Percentiles rank a stretch among this genome's conserved stretches.
Conservation (phyloP, 2,888 invertebrate species). For the Podotricha telesiphe region DNA sequence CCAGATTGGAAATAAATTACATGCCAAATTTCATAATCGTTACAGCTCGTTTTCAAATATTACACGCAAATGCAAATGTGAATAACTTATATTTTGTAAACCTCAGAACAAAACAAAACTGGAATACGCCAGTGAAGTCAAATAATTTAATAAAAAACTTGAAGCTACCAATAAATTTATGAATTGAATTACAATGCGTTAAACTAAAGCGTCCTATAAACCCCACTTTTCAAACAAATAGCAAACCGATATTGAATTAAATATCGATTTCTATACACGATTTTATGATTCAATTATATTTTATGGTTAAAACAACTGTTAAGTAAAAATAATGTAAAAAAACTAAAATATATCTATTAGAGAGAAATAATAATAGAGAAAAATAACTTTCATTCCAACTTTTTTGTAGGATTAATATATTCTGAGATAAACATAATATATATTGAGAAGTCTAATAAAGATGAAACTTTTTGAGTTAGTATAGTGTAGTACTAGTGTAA, state of each 20-base stretch:
- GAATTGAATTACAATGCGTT: conserved; percentile 22
- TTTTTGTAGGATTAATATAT: no score
- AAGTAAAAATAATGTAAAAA: neutral
- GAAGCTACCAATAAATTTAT: conserved; percentile 14
- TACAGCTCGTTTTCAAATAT: no score
- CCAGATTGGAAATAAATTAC: no score
- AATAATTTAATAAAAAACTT: conserved; percentile 15
- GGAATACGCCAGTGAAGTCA: neutral
- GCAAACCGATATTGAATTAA: conserved; percentile 69
- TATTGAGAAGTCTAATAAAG: no score
- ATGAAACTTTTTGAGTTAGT: no score
- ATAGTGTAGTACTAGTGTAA: no score
- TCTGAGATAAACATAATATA: no score
- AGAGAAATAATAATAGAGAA: no score
- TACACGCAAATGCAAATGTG: no score
- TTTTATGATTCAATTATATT: conserved; percentile 33
- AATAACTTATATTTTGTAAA: neutral
- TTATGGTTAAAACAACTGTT: conserved; percentile 40
- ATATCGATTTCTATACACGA: conserved; percentile 46
- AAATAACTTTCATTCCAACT: no score
- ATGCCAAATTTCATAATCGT: no score
- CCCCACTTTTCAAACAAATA: conserved; percentile 52
- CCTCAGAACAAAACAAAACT: neutral
- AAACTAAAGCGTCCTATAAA: conserved; percentile 31
- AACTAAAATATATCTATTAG: no score